Evolutionary conservation across 1,140 invertebrate species (phyloP), one percentile per base, ranked within the genome.

Genomic region (Philopotamus ludificatus): DNA sequence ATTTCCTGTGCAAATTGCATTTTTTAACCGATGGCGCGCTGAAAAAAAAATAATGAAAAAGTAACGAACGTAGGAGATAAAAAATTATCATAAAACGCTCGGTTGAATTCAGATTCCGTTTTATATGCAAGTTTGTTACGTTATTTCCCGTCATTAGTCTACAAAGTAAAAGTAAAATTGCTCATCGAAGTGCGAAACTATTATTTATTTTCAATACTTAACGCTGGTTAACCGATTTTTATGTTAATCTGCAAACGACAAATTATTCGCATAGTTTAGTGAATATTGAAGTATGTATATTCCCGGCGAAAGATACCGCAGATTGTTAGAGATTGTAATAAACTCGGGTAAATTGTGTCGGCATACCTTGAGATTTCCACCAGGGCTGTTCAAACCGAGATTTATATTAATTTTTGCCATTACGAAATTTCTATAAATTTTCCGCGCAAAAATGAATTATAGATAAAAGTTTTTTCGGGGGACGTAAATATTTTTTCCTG

Each of bases 301-400:
- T 34, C 12, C 28, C 28, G 4, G 28, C 4, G 28, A 34, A 51
- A 51, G 20, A 20, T 51, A 20, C 49, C 20, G 7, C 18, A 51
- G 7, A 20, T 22, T 51, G 49, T 51, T 51, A 51, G 18, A 3
- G 49, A 51, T 51, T 21, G 22, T 51, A 51, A 51, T 51, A 51
- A 51, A 51, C n/a, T 25, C 15, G 22, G 25, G 25, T 21, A 22
- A 51, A 51, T 25, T 51, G 49, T 51, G n/a, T 25, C 25, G 15
- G 49, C 49, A 51, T 51, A 2, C 49, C 18, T 25, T 3, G 49
- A 20, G 25, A 4, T 20, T 22, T 1, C 25, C 20, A n/a, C 20
- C 49, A 51, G 49, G 49, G 49, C 20, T 51, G 49, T 51, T 21
- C 16, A 21, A 10, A 51, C 12, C 8, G n/a, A 15, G 4, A 16